A percentile compares a stretch with the other conserved stretches of the same genome.
Conservation (phyloP, 2,113 vertebrate genomes). For the Dromaius novaehollandiae region DNA sequence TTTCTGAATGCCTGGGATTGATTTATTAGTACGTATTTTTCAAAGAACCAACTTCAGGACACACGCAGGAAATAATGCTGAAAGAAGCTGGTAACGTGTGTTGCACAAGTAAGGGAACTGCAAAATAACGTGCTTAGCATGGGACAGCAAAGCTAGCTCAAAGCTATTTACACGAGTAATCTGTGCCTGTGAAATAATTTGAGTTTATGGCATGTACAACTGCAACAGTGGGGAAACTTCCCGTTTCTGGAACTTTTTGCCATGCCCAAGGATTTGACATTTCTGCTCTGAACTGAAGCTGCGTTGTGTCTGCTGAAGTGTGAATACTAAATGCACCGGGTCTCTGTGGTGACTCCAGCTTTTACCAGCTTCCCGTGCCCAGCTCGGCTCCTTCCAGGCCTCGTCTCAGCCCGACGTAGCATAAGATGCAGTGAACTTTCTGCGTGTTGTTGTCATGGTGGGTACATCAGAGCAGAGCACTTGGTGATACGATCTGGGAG, state of each 20-base stretch:
- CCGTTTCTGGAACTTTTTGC: neutral
- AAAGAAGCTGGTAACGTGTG: neutral
- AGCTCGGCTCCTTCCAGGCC: neutral
- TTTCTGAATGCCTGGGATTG: neutral
- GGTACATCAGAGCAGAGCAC: neutral
- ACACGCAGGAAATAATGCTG: neutral
- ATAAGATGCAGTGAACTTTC: neutral
- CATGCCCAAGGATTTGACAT: neutral
- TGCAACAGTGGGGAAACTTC: neutral
- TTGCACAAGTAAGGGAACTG: neutral
- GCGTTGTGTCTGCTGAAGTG: conserved; percentile 22
- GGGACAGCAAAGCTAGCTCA: neutral
- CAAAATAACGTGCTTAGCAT: neutral
- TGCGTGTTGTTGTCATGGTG: neutral
- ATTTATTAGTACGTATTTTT: accelerated
- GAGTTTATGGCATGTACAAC: neutral
- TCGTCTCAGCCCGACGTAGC: neutral
- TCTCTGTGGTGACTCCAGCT: conserved; percentile 67
- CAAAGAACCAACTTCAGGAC: neutral
- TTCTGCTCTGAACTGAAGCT: neutral
- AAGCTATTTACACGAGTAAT: neutral
- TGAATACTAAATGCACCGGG: conserved; percentile 53
- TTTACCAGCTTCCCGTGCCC: conserved; percentile 29
- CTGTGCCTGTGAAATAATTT: neutral
- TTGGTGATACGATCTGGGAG: neutral